Base-by-base conservation (phyloP, 2,888 invertebrate genomes). In the Phortica magna region DNA sequence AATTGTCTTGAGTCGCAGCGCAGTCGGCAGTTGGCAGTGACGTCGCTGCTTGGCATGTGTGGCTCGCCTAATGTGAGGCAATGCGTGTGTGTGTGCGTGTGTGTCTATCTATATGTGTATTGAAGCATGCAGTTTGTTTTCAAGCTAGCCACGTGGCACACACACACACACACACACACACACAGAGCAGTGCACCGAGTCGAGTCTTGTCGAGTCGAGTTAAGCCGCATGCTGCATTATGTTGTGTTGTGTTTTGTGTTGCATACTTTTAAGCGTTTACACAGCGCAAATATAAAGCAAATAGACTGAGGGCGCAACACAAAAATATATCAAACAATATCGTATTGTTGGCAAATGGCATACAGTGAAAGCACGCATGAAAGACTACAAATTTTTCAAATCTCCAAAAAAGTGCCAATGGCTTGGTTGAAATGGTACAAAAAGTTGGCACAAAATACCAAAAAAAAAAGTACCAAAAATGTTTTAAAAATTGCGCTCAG, bases 201-300 rank as follows among this genome's bases (percentile, higher is more conserved):
- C 48, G 48, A 48, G 14, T 6, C 43, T 7, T 43, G 43, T 48
- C 14, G 48, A 48, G 48, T 14, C 64, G 22, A 4, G 31, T 31
- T 12, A 68, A 68, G 68, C 43, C 43, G 43, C 68, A 68, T 68
- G 68, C 68, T 10, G 68, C 68, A 68, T 68, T 68, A 68, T 68
- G 68, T 41, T 68, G 42, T 68, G 48, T n/a, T 42, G 10, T 61
- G 61, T 61, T 17, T 61, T 61, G 61, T 61, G 61, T 61, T 61
- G 61, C 19, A 22, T 22, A 9, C 61, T 61, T 61, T 61, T 61
- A 17, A 19, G 61, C 61, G 61, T 17, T 17, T 55, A 55, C 55
- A 55, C 55, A 31, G 55, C 22, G 61, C 19, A 61, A 55, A 61
- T 12, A 48, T 1, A 48, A 9, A 12, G 48, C 48, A 48, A 48